Evolutionary conservation across 2,888 invertebrate species (phyloP).

Genomic region (Zele albiditarsus): DNA sequence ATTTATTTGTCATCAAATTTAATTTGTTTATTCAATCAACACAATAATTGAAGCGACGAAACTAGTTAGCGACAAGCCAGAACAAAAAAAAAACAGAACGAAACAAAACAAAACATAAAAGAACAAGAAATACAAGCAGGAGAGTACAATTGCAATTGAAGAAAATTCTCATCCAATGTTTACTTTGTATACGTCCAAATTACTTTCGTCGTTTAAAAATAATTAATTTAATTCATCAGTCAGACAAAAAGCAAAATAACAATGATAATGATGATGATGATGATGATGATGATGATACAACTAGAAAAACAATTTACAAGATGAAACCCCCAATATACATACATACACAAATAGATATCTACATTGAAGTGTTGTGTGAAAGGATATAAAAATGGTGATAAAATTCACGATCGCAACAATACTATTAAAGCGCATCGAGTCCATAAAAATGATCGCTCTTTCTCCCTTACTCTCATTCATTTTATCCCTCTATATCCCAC

Average conservation of each 20-base stretch:
- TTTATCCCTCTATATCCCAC: not conserved
- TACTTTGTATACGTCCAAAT: not conserved
- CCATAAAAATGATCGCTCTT: slow-evolving; percentile 13
- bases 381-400: not conserved
- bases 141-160: not conserved
- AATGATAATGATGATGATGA: not conserved
- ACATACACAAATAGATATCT: not conserved
- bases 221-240: slow-evolving; percentile 18
- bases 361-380: not conserved
- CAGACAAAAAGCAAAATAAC: not conserved
- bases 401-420: slow-evolving; percentile 22
- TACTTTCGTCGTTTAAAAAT: slow-evolving; percentile 29
- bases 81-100: not conserved
- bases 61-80: not conserved
- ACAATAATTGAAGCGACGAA: not conserved
- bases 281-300: too few species aligned
- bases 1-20: not conserved
- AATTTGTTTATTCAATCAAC: not conserved
- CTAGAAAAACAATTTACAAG: slow-evolving; percentile 10
- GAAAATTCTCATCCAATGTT: not conserved
- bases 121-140: not conserved
- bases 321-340: not conserved
- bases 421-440: not conserved
- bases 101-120: not conserved
- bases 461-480: not conserved